phyloP scores from a whole-genome alignment of 2,888 invertebrate genomes.

The Eupelmus urozonus region DNA sequence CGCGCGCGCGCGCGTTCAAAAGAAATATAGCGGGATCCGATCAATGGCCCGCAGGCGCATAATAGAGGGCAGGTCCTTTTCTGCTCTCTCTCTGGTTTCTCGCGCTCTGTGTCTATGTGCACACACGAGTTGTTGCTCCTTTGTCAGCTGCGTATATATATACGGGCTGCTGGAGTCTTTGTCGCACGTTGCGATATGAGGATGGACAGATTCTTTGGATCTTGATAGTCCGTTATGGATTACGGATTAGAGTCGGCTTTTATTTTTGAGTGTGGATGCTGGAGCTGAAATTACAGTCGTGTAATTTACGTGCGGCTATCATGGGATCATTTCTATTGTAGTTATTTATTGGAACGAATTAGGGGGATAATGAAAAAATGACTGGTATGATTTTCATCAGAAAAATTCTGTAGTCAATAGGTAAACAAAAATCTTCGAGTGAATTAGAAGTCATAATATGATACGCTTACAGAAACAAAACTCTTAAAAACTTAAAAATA shows the following conservation, averaged over 20 bases:
- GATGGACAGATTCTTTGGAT: constrained; percentile 42
- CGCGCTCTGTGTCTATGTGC: no score
- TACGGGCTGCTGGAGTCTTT: constrained; percentile 8
- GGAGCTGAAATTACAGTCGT: background rate
- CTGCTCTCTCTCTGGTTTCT: no score
- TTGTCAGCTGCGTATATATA: constrained; percentile 28
- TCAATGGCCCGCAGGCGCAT: background rate
- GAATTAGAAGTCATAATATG: no score
- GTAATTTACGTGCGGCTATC: background rate
- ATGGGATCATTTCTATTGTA: background rate
- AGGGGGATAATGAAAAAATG: background rate
- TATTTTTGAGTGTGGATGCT: background rate
- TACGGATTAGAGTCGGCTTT: background rate
- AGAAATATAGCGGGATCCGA: background rate
- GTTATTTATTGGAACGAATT: background rate
- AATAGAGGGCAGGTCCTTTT: background rate
- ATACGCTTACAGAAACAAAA: no score
- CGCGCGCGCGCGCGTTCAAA: no score
- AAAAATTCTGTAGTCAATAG: no score
- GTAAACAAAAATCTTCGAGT: no score
- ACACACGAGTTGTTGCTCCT: constrained; percentile 33
- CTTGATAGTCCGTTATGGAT: constrained; percentile 3
- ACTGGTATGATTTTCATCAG: no score
- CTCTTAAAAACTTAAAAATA: no score
- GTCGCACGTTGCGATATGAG: background rate